Base-by-base conservation (phyloP, 2,797 vertebrate species). In the Myiotriccus ornatus region DNA sequence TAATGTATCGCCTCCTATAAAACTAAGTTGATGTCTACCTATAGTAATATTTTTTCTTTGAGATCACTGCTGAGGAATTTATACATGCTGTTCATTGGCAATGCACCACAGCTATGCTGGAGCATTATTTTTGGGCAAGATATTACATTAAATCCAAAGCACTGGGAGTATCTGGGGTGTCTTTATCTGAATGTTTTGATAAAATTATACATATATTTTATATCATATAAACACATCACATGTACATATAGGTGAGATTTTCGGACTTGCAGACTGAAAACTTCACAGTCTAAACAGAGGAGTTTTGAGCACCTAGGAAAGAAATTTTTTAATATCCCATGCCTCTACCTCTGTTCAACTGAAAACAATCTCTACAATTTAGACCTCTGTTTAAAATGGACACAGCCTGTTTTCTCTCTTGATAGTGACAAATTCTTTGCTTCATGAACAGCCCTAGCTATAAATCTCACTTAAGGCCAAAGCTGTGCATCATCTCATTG, bases 341-440 rank as follows among this genome's bases (percentile, higher is more conserved):
- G 47, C 37, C 80, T 84, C 24, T 75, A 77, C 14, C 27, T 57
- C 23, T 2, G 0, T 76, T 88, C 75, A 90, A 53, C 28, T 59
- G 57, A 86, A 74, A 95, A 63, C 32, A 91, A 68, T 88, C 76
- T 69, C 32, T 49, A 63, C 78, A 94, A 83, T 97, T 94, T 95
- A 70, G 30, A 62, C 28, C 27, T 62, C 50, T 79, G 23, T 62
- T 64, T 74, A 59, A 96, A 96, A 95, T 89, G 75, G 56, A 76
- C 35, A 92, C 49, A 85, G 30, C 25, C 67, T 96, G 65, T 76
- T 94, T 96, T 88, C 46, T 82, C 47, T 91, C 89, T 81, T 93
- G 94, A 94, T 83, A 93, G 79, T 89, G 87, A 96, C 87, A 89
- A 76, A 97, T 94, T 75, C 90, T 91, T 88, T 90, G 60, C 63